These are phyloP conservation scores for Drosophila arizonae DNA, from an alignment of 1,140 invertebrate genomes.

Conservation along the genomic window DNA sequence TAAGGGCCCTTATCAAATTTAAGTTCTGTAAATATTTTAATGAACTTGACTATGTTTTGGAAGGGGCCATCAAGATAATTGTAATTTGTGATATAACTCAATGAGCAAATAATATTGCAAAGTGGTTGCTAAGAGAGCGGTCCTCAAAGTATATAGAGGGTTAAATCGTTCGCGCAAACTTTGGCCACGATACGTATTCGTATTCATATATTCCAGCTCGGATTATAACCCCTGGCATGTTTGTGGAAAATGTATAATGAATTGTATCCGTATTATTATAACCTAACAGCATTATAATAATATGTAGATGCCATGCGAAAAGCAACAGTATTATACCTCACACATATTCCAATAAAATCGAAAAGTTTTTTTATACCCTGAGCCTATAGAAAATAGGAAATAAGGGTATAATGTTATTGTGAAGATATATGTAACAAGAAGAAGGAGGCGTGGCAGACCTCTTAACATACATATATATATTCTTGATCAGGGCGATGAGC, in stretches of 20 bases:
- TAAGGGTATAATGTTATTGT: too few relatives aligned
- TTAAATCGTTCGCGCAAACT: neutral
- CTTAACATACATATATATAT: too few relatives aligned
- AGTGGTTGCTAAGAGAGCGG: conserved; percentile 42
- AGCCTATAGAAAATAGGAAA: too few relatives aligned
- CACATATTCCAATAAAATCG: too few relatives aligned
- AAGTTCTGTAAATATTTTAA: conserved; percentile 39
- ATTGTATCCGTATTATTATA: neutral
- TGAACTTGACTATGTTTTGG: conserved; percentile 28
- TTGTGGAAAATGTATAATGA: conserved; percentile 1
- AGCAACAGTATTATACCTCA: too few relatives aligned
- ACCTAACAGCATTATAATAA: neutral
- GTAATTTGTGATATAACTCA: neutral
- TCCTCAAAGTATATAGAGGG: conserved; percentile 4
- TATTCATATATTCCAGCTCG: neutral
- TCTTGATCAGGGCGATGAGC: too few relatives aligned
- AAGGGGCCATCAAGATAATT: conserved; percentile 4
- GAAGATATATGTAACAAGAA: too few relatives aligned
- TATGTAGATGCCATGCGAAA: too few relatives aligned
- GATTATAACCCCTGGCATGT: conserved; percentile 9
- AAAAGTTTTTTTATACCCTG: too few relatives aligned
- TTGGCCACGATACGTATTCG: neutral
- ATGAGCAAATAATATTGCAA: conserved; percentile 29
- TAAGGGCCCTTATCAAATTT: conserved; percentile 28
- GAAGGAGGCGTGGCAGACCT: too few relatives aligned